Evolutionary conservation across 1,140 invertebrate genomes (phyloP).

Genomic region (Zaprionus capensis): DNA sequence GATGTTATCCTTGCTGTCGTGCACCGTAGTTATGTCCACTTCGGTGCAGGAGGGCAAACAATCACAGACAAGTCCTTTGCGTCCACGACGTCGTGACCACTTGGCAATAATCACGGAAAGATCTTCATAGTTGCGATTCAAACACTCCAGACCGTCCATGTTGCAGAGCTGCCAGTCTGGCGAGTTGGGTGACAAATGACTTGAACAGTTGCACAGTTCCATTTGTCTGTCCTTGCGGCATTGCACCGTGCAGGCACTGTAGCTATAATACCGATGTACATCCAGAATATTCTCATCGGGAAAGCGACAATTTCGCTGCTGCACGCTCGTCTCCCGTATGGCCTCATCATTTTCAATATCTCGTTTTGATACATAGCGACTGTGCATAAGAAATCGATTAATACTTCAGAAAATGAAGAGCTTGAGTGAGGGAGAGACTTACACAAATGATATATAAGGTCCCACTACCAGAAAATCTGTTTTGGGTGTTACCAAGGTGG

Average conservation of each 20-base stretch:
- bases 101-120: constrained; percentile 86
- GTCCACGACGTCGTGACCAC: constrained; percentile 72
- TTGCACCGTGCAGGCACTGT: constrained; percentile 88
- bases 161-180: constrained; percentile 85
- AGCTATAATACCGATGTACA: constrained; percentile 88
- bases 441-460: constrained; percentile 86
- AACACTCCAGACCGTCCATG: constrained; percentile 86
- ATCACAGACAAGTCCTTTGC: constrained; percentile 86
- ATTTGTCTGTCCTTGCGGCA: constrained; percentile 88
- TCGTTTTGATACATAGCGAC: constrained; percentile 85
- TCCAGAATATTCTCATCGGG: constrained; percentile 87
- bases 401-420: not conserved
- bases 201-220: constrained; percentile 87
- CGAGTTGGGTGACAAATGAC: constrained; percentile 88
- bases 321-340: constrained; percentile 85
- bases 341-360: constrained; percentile 87
- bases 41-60: constrained; percentile 88
- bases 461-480: constrained; percentile 85
- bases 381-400: constrained; percentile 34
- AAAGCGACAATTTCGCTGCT: constrained; percentile 87
- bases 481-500: constrained; percentile 86
- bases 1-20: constrained; percentile 85
- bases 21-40: constrained; percentile 86
- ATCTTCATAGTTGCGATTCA: constrained; percentile 87
- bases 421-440: constrained; percentile 16